These are phyloP conservation scores for Zaprionus davidi DNA, from an alignment of 1,140 invertebrate species.

Conservation along the genomic window DNA sequence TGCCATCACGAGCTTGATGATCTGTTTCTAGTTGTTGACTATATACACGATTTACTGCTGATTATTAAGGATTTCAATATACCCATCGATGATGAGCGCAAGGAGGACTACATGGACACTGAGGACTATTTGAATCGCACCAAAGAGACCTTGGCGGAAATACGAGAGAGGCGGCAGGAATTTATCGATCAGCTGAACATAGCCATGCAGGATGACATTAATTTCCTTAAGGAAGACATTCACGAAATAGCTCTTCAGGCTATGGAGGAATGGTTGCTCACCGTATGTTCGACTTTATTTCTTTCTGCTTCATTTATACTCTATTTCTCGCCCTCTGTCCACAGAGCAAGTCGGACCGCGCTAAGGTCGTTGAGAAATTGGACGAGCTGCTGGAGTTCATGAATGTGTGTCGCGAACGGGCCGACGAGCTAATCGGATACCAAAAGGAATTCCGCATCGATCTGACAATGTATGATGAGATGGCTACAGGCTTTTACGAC, in stretches of 20 bases:
- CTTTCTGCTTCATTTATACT: background rate
- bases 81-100: constrained; percentile 86
- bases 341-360: constrained; percentile 85
- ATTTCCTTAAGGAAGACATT: constrained; percentile 85
- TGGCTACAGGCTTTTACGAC: constrained; percentile 91
- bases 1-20: constrained; percentile 87
- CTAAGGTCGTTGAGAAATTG: constrained; percentile 87
- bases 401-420: constrained; percentile 86
- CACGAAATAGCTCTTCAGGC: constrained; percentile 85
- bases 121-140: constrained; percentile 85
- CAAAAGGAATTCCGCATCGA: constrained; percentile 91
- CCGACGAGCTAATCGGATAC: constrained; percentile 88
- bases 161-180: constrained; percentile 84
- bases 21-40: constrained; percentile 87
- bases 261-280: constrained; percentile 60
- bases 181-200: constrained; percentile 86
- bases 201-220: constrained; percentile 85
- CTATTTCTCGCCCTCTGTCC: background rate
- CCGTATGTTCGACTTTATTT: constrained; percentile 44
- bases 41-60: constrained; percentile 90
- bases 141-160: constrained; percentile 82
- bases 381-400: constrained; percentile 87
- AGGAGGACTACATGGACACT: constrained; percentile 86
- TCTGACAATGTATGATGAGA: constrained; percentile 90
- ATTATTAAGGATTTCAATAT: constrained; percentile 90